Base-by-base conservation (phyloP, 2,888 invertebrate species). In the Panzeria rudis region DNA sequence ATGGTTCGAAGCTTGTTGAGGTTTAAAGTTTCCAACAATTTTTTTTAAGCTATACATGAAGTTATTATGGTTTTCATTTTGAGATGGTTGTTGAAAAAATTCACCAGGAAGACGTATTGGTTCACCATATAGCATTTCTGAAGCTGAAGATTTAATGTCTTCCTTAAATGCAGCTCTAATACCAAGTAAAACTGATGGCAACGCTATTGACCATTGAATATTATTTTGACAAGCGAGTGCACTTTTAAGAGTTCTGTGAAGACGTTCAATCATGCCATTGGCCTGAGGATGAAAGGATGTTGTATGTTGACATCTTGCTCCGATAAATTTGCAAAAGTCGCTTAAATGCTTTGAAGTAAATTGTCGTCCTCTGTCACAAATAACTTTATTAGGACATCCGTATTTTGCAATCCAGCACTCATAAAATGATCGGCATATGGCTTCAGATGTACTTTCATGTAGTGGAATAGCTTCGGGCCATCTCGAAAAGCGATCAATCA, bases 1-100 rank as follows among this genome's bases (percentile, higher is more conserved):
- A 56, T 56, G 25, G 25, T 56, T 56, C 15, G 29, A 56, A 56
- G 56, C 29, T 29, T 56, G 29, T 29, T 56, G 56, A 56, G 29
- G 56, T 29, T n/a, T 6, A 15, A 56, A 56, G 13, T 56, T 25
- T 15, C 8, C n/a, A 56, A 56, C 56, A 56, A 32, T 29, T 56
- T 56, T 6, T 6, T 56, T 56, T 25, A 29, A 56, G 0, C 29
- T 17, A 9, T 50, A 20, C 9, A 50, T 3, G 17, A 50, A 50
- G 15, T 15, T 5, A 29, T n/a, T 29, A n/a, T n/a, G n/a, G n/a
- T n/a, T n/a, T n/a, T n/a, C n/a, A n/a, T 25, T 25, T 56, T 56
- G 15, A 25, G 54, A 56, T 15, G 7, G 29, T 29, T 13, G 25
- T 29, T 56, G 15, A 29, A 56, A 56, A 56, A 56, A 50, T 50